Percentiles rank a stretch among this genome's conserved stretches.
phyloP scores from a whole-genome alignment of 2,888 invertebrate genomes.

The Drosophila histrio region DNA sequence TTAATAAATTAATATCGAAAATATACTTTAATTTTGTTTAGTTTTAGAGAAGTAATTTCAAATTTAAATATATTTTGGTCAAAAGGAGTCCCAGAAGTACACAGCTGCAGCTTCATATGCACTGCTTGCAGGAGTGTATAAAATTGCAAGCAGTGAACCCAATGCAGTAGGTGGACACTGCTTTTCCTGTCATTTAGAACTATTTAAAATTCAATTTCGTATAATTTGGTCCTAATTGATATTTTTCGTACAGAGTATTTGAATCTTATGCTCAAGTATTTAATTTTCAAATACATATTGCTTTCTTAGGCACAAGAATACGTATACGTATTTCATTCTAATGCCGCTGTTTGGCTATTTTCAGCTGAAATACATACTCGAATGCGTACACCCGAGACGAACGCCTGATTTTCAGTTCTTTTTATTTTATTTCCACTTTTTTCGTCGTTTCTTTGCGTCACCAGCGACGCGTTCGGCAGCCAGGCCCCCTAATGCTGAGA shows the following conservation, averaged over 20 bases:
- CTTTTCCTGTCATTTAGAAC: too few relatives aligned
- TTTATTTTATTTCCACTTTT: conserved; percentile 7
- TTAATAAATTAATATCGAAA: too few relatives aligned
- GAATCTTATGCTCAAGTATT: background rate
- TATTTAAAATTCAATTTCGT: too few relatives aligned
- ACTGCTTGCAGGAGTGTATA: too few relatives aligned
- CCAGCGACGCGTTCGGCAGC: conserved; percentile 31
- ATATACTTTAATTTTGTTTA: too few relatives aligned
- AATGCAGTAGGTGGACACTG: too few relatives aligned
- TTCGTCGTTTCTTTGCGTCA: conserved; percentile 55
- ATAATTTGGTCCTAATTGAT: too few relatives aligned
- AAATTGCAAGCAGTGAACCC: too few relatives aligned
- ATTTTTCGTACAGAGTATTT: background rate
- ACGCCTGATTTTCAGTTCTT: conserved; percentile 6
- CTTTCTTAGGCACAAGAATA: background rate
- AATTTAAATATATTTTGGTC: too few relatives aligned
- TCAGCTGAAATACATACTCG: conserved; percentile 26
- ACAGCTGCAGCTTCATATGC: too few relatives aligned
- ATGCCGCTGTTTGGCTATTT: conserved; percentile 52
- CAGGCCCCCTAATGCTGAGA: conserved; percentile 62
- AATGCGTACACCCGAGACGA: conserved; percentile 10
- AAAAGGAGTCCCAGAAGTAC: too few relatives aligned
- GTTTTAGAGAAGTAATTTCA: too few relatives aligned
- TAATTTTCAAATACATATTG: conserved; percentile 1
- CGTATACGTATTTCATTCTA: conserved; percentile 2